Evolutionary conservation across 2,113 vertebrate species (phyloP), one percentile per base, ranked within the genome.

Genomic region (Todiramphus saurophagus): DNA sequence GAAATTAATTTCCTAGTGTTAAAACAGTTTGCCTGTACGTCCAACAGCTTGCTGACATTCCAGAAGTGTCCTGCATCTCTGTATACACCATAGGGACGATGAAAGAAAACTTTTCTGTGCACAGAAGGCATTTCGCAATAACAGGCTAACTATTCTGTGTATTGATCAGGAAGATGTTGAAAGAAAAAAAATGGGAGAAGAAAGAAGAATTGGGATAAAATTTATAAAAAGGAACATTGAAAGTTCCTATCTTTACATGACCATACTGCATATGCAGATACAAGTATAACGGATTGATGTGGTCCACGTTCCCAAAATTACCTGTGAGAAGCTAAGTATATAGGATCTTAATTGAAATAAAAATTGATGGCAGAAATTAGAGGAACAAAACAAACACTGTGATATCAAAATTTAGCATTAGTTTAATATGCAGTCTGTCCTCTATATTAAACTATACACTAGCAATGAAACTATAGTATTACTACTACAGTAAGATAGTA

Each of bases 31-130:
- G 7, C 27, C 20, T 48, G 17, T 31, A 20, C 59, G 28, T 2
- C 3, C 18, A 70, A 8, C 6, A n/a, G 2, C 30, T 87, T 62
- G 5, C 37, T 74, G 82, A 24, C 11, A 27, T 76, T 89, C 12
- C 20, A 39, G 12, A 11, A 48, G 20, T 43, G 30, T n/a, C 76
- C 58, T 67, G 6, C 16, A 19, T 37, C n/a, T 70, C 31, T n/a
- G 23, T 13, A 30, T 1, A 2, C 3, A 23, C n/a, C 1, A 0
- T 17, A 9, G 1, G 7, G 28, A 8, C 76, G 17, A 5, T 2
- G 1, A 87, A 79, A 68, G 13, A 58, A 87, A 30, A 0, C 0
- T 68, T 69, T 75, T n/a, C 2, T 39, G 7, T 58, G 33, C 8
- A 35, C 24, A 75, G 20, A 80, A 69, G 33, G 4, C 76, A 43